Evolutionary conservation across 2,888 invertebrate genomes (phyloP).

Genomic region (Andrena haemorrhoa): DNA sequence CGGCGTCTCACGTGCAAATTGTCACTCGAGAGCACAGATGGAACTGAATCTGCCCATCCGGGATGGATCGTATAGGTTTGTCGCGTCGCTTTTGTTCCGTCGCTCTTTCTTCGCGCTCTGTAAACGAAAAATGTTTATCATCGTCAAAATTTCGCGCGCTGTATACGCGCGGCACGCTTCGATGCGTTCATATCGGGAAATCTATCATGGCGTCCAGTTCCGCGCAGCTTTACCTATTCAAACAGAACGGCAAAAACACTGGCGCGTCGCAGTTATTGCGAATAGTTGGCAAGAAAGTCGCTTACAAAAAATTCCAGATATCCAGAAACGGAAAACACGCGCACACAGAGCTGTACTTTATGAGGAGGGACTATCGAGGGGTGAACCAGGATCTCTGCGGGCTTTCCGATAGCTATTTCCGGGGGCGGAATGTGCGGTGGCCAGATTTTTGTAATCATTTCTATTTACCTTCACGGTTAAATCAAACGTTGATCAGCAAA

Average conservation of each 20-base stretch:
- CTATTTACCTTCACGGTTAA: conserved; percentile 9
- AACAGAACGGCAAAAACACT: conserved; percentile 30
- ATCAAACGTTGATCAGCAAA: background rate
- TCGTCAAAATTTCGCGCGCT: background rate
- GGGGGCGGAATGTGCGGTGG: background rate
- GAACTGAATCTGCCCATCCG: conserved; percentile 12
- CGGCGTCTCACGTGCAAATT: conserved; percentile 39
- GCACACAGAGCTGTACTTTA: conserved; percentile 45
- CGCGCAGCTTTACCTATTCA: conserved; percentile 42
- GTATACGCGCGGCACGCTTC: conserved; percentile 12
- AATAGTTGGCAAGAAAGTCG: conserved; percentile 28
- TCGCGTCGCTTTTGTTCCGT: background rate
- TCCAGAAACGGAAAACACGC: background rate
- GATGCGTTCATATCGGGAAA: conserved; percentile 36
- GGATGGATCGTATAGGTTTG: background rate
- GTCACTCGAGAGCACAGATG: conserved; percentile 12
- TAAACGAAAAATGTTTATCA: conserved; percentile 26
- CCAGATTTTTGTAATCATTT: conserved; percentile 24
- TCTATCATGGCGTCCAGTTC: conserved; percentile 48
- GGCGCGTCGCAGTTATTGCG: background rate
- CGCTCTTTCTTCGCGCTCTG: conserved; percentile 1
- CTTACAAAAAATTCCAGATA: conserved; percentile 46
- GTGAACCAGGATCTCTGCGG: conserved; percentile 25
- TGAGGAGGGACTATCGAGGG: conserved; percentile 27
- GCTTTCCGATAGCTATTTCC: conserved; percentile 2